Evolutionary conservation across 2,888 invertebrate genomes (phyloP).

Genomic region (Deilephila porcellus): DNA sequence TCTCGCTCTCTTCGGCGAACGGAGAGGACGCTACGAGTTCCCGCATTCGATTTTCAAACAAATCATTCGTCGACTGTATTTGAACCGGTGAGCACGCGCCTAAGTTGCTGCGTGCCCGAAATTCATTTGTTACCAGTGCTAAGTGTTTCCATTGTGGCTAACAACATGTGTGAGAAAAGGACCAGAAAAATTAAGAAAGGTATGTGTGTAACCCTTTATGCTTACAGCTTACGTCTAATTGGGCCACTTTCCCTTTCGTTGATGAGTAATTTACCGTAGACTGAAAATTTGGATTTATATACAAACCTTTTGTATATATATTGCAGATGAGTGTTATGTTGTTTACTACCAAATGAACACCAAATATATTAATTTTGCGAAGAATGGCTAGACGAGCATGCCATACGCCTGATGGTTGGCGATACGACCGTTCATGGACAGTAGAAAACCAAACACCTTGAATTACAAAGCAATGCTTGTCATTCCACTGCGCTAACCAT

Average conservation of each 20-base stretch:
- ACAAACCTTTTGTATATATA: not conserved
- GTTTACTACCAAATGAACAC: not conserved
- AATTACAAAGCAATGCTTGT: no score
- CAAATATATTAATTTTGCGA: no score
- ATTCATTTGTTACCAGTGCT: slow-evolving; percentile 49
- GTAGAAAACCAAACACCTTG: no score
- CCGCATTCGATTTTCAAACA: slow-evolving; percentile 58
- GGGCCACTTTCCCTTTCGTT: slow-evolving; percentile 12
- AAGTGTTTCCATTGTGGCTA: slow-evolving; percentile 41
- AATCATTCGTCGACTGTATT: slow-evolving; percentile 53
- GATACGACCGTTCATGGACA: no score
- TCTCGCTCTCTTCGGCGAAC: slow-evolving; percentile 43
- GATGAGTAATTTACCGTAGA: not conserved
- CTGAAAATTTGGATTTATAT: not conserved
- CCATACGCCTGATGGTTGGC: no score
- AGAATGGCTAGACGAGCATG: no score
- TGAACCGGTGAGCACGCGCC: slow-evolving; percentile 46
- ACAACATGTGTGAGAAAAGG: slow-evolving; percentile 73
- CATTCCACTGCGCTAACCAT: no score
- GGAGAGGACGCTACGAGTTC: slow-evolving; percentile 41
- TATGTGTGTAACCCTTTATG: slow-evolving; percentile 40
- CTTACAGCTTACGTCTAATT: not conserved
- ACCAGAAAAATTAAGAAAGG: slow-evolving; percentile 68
- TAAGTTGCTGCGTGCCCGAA: slow-evolving; percentile 33
- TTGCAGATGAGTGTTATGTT: not conserved